Evolutionary conservation across 2,113 vertebrate genomes (phyloP).

Genomic region (Azemiops feae): DNA sequence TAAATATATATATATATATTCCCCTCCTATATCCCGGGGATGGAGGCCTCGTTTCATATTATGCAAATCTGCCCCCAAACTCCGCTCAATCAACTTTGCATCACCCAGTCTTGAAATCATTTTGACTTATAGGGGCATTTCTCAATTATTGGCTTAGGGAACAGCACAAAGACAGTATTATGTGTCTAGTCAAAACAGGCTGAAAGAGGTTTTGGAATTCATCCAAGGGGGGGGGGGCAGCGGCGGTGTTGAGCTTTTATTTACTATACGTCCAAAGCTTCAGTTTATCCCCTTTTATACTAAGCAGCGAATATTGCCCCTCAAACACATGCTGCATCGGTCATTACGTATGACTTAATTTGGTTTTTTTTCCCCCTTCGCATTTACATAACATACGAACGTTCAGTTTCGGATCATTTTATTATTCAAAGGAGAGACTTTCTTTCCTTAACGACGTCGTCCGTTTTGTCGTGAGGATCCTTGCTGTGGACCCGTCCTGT

Average conservation of each 20-base stretch:
- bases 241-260: not conserved
- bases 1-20: too few relatives aligned
- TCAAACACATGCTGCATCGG: not conserved
- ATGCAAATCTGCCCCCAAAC: not conserved
- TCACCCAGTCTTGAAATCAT: not conserved
- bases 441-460: not conserved
- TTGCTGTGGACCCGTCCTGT: not conserved
- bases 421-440: not conserved
- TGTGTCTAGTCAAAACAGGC: slow-evolving; percentile 17
- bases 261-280: not conserved
- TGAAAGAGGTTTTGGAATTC: slow-evolving; percentile 7
- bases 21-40: not conserved
- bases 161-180: slow-evolving; percentile 8
- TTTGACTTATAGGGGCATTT: slow-evolving; percentile 3
- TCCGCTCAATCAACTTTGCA: not conserved
- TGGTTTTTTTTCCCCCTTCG: not conserved
- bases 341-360: not conserved
- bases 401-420: not conserved
- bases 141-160: slow-evolving; percentile 1
- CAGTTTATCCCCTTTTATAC: not conserved
- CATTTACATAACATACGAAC: not conserved
- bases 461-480: not conserved
- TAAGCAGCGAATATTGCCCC: not conserved
- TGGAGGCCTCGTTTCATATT: not conserved
- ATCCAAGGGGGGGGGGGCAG: not conserved